Evolutionary conservation across 2,888 invertebrate genomes (phyloP), one percentile per base, ranked within the genome.

Genomic region (Lasioglossum marginatum): DNA sequence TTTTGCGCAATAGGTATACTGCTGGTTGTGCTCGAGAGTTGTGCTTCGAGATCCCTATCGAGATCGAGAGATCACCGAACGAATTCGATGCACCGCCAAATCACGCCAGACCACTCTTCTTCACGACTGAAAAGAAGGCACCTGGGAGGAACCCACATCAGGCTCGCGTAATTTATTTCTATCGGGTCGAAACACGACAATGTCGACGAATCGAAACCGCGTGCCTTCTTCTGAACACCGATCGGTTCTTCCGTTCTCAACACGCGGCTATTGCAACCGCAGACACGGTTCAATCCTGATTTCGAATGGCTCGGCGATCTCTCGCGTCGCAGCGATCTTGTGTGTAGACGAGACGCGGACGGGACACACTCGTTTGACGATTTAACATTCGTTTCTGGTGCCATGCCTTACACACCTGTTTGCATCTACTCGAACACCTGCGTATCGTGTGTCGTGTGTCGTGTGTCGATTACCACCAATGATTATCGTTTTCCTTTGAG

Each of bases 1-100:
- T 95, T 95, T 95, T 95, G 95, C 92, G 94, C 94, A 94, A 95
- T 95, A 95, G 95, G 95, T 95, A 95, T 93, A 86, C 77, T 85
- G 86, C 80, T 87, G 83, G 86, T 81, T 88, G 73, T 82, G 84
- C 57, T 81, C 84, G 83, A 88, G 77, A 52, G 52, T 82, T 72
- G n/a, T 60, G 77, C 77, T 81, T 60, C 70, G 73, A 73, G 77
- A 82, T 66, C 43, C 43, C 72, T 72, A n/a, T 40, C 31, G 77
- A 31, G 72, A 68, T 34, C 74, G 83, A 78, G 81, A 71, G 75
- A 78, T 71, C 76, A 4, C 70, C 34, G 5, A 68, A 37, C 68
- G 68, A n/a, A 66, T 34, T 66, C 40, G 40, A 34, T 43, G n/a
- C 40, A 70, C n/a, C 12, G 40, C 52, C 23, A 3, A n/a, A 52